Evolutionary conservation across 1,140 invertebrate genomes (phyloP), one percentile per base, ranked within the genome.

Genomic region (Neodiprion virginianus): DNA sequence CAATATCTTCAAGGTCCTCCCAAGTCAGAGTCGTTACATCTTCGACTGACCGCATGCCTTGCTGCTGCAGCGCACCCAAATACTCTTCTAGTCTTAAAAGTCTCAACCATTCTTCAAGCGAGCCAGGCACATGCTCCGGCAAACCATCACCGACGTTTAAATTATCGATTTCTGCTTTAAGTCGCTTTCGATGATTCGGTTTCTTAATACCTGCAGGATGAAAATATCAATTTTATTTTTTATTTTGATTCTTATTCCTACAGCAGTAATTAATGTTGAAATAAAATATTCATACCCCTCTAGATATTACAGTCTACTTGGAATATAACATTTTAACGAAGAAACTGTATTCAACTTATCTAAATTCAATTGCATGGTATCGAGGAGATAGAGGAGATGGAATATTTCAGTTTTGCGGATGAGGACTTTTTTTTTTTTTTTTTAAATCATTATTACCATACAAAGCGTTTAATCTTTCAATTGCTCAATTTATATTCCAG

Each of bases 1-100:
- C 98, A 86, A 99, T 98, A 83, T 99, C 98, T 90, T 99, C 98
- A 79, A 99, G 92, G 90, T 99, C 98, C 90, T 99, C 98, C 97
- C 98, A 99, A 75, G 96, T 97, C 61, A 99, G 92, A 83, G 98
- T 96, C 53, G 96, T 96, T 69, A 96, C 95, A 86, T 96, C 94
- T 80, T 98, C 95, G 67, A 99, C 96, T 21, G 94, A 95, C 77
- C 94, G 92, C 89, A 99, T 99, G 72, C 97, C 97, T 89, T 99
- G 97, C 78, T 94, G 94, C 77, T 95, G 91, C 68, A 99, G 90
- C 66, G 95, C 95, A 47, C 94, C 93, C 23, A 94, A 93, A 86
- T 99, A 99, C 86, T 98, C 96, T 83, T 97, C 96, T 70, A 99
- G 90, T 77, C 96, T 91, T 72, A 99, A 89, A 77, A 98, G 88